phyloP scores from a whole-genome alignment of 64 coral and sea anemone species.

The Catalaphyllia jardinei region DNA sequence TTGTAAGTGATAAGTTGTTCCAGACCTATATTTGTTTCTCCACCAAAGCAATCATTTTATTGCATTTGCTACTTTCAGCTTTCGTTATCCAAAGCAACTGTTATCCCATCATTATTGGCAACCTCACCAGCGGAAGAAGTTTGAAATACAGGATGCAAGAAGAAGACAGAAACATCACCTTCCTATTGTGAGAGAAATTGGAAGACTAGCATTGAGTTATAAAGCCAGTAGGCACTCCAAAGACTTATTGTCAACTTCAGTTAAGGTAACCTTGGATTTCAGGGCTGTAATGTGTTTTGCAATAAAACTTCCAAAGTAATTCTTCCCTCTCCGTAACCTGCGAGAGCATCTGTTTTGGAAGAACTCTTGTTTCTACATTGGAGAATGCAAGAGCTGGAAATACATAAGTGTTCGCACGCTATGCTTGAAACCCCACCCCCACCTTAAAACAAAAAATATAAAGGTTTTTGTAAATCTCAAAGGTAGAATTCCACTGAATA shows the following conservation, averaged over 20 bases:
- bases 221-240: conserved; percentile 35
- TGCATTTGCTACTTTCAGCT: conserved; percentile 23
- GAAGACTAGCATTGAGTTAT: conserved; percentile 57
- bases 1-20: too few species aligned
- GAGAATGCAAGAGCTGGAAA: neutral
- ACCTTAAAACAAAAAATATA: too few species aligned
- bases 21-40: neutral
- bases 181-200: conserved; percentile 88
- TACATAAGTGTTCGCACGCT: neutral
- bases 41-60: neutral
- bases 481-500: too few species aligned
- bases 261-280: conserved; percentile 43
- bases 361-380: too few species aligned
- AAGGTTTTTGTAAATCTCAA: too few species aligned
- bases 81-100: conserved; percentile 87
- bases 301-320: neutral
- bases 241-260: conserved; percentile 68
- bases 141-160: conserved; percentile 52
- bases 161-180: conserved; percentile 73
- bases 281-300: neutral
- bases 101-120: conserved; percentile 91
- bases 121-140: conserved; percentile 72
- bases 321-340: neutral
- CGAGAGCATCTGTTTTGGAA: too few species aligned
- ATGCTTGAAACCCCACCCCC: too few species aligned